A percentile compares a stretch with the other conserved stretches of the same genome.
These are phyloP conservation scores for Drosophila orosa DNA, from an alignment of 1,140 invertebrate species.

Conservation along the genomic window DNA sequence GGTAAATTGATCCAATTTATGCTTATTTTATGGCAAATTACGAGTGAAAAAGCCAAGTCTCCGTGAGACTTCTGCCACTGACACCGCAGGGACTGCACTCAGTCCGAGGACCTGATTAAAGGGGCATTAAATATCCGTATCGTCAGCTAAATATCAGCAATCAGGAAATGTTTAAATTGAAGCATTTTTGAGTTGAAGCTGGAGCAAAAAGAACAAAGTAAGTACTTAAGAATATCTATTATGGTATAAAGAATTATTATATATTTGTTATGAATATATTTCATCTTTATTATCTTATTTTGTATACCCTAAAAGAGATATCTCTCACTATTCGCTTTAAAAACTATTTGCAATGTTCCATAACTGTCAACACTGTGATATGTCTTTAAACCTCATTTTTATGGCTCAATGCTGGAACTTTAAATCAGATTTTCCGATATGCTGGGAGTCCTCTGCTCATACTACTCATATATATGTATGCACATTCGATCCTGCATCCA, in stretches of 20 bases:
- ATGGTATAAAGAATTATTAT: background rate
- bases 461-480: background rate
- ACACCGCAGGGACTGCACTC: slow-evolving; percentile 24
- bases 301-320: no score
- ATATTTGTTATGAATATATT: background rate
- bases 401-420: background rate
- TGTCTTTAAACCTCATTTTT: slow-evolving; percentile 1
- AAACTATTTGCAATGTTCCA: background rate
- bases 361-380: background rate
- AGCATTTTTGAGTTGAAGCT: background rate
- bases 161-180: background rate
- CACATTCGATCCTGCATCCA: slow-evolving; percentile 23
- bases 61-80: slow-evolving; percentile 19
- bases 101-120: slow-evolving; percentile 39
- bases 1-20: slow-evolving; percentile 82
- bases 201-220: background rate
- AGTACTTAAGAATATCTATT: background rate
- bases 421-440: background rate
- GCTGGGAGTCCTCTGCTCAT: no score
- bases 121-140: slow-evolving; percentile 28
- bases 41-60: slow-evolving; percentile 53
- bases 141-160: slow-evolving; percentile 39
- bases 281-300: background rate
- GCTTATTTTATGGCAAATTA: slow-evolving; percentile 82
- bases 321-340: background rate